These are phyloP conservation scores for Scolopax bukidnonensis DNA, from an alignment of 2,797 vertebrate species.

Conservation along the genomic window DNA sequence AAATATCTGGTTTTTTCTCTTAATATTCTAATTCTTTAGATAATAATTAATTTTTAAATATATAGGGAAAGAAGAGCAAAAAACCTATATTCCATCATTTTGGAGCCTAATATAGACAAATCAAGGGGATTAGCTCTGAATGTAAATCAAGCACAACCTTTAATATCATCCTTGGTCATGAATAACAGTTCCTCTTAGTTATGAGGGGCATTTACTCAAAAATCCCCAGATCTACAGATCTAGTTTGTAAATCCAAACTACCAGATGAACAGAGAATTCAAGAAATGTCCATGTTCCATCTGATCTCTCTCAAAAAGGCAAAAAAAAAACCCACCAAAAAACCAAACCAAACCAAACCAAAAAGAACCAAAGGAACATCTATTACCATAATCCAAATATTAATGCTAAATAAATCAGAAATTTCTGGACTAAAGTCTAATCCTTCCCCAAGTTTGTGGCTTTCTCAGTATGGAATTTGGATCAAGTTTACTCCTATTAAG, in stretches of 20 bases:
- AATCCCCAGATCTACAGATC: neutral
- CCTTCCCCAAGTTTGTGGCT: neutral
- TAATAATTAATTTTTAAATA: neutral
- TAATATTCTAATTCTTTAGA: neutral
- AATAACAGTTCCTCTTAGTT: neutral
- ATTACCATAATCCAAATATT: neutral
- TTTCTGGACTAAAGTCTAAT: neutral
- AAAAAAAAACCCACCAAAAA: neutral
- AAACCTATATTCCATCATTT: neutral
- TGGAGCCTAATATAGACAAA: neutral
- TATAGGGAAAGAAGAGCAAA: neutral
- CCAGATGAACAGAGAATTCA: neutral
- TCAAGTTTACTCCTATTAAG: neutral
- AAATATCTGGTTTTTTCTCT: neutral
- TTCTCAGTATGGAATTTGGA: neutral
- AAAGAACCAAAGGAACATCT: neutral
- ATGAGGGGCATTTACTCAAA: neutral
- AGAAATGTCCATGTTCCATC: neutral
- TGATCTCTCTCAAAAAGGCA: neutral
- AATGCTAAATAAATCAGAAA: neutral
- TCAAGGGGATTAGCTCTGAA: neutral
- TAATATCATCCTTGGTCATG: neutral
- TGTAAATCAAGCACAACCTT: neutral
- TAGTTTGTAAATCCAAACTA: neutral
- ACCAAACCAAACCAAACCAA: no score